phyloP scores from a whole-genome alignment of 2,113 vertebrate genomes.

The Ictidomys tridecemlineatus region DNA sequence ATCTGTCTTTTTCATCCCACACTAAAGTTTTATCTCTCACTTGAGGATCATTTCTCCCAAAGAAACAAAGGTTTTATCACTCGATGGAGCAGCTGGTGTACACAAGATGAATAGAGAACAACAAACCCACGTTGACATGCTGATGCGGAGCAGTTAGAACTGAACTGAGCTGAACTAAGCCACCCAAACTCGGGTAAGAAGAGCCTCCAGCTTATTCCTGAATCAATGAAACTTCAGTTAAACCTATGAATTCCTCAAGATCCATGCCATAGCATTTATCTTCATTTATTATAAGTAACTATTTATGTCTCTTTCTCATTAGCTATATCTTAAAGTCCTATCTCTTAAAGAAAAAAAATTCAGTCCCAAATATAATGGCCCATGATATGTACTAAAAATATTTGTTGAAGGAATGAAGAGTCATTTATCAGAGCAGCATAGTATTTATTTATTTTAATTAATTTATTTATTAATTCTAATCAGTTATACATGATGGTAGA shows the following conservation, averaged over 20 bases:
- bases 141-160: neutral
- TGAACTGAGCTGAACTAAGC: neutral
- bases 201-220: neutral
- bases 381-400: neutral
- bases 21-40: slow-evolving; percentile 77
- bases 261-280: neutral
- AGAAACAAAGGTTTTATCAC: slow-evolving; percentile 77
- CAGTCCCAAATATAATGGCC: neutral
- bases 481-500: no score
- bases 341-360: neutral
- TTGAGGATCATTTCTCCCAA: slow-evolving; percentile 75
- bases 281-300: neutral
- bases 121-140: neutral
- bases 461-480: no score
- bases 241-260: neutral
- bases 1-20: slow-evolving; percentile 53
- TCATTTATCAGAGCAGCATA: neutral
- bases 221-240: neutral
- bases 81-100: slow-evolving; percentile 55
- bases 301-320: neutral
- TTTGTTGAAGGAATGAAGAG: neutral
- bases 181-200: neutral
- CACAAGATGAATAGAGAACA: slow-evolving; percentile 63
- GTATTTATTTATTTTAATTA: neutral
- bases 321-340: neutral